Percentiles rank a stretch among this genome's conserved stretches.
These are phyloP conservation scores for Mus pahari DNA, from an alignment of 2,113 vertebrate species.

Conservation along the genomic window DNA sequence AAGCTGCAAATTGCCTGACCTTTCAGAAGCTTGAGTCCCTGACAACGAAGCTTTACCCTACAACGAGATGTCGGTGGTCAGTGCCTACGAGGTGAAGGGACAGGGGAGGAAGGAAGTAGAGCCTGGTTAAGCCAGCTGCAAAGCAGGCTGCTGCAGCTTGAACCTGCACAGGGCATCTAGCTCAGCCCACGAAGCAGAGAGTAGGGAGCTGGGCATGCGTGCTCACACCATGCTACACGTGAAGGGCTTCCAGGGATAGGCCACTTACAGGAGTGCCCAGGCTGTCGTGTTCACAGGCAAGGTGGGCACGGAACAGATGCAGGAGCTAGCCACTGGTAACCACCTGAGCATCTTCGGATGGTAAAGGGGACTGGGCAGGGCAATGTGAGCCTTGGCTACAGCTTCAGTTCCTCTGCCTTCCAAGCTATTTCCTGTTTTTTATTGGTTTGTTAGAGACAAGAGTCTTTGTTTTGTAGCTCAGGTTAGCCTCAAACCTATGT, in stretches of 20 bases:
- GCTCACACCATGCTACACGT: background rate
- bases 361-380: background rate
- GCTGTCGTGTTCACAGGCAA: background rate
- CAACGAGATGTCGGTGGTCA: background rate
- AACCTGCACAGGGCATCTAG: background rate
- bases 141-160: background rate
- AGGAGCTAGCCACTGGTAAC: background rate
- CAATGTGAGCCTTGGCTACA: background rate
- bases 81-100: background rate
- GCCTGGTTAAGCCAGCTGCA: background rate
- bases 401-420: background rate
- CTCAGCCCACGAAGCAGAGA: background rate
- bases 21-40: background rate
- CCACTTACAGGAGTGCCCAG: background rate
- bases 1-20: background rate
- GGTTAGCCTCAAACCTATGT: background rate
- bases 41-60: background rate
- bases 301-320: background rate
- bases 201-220: background rate
- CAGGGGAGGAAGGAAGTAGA: background rate
- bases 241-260: background rate
- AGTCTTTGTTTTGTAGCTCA: background rate
- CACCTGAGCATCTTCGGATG: background rate
- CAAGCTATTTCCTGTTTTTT: background rate
- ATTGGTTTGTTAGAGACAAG: background rate